Conservation (phyloP, 2,797 vertebrate genomes). For the Peromyscus eremicus region DNA sequence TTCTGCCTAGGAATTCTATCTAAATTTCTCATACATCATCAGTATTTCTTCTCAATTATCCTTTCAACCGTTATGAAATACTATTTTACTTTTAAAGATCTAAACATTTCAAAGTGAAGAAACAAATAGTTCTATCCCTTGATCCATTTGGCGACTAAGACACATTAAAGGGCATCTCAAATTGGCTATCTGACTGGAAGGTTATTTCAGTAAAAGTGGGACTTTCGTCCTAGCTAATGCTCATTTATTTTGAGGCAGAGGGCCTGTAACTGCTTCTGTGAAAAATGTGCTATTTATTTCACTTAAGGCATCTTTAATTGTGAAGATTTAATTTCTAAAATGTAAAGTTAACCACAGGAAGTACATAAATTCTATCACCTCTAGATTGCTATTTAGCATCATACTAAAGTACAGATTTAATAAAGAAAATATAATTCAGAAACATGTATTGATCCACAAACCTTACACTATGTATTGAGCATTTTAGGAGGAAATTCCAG, state of each 20-base stretch:
- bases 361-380: constrained; percentile 51
- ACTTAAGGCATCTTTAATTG: constrained; percentile 55
- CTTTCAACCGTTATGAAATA: constrained; percentile 62
- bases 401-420: constrained; percentile 41
- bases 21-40: constrained; percentile 64
- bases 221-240: constrained; percentile 37
- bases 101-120: constrained; percentile 66
- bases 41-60: constrained; percentile 54
- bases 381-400: not conserved
- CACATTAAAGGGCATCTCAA: constrained; percentile 60
- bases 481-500: constrained; percentile 56
- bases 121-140: constrained; percentile 59
- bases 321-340: constrained; percentile 66
- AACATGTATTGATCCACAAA: constrained; percentile 30
- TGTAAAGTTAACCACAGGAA: constrained; percentile 46
- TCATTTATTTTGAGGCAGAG: constrained; percentile 21
- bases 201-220: constrained; percentile 27
- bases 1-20: constrained; percentile 62
- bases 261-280: constrained; percentile 30
- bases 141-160: constrained; percentile 41
- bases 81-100: constrained; percentile 62
- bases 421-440: constrained; percentile 62
- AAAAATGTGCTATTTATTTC: constrained; percentile 41
- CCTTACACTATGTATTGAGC: constrained; percentile 43
- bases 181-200: constrained; percentile 29